phyloP scores from a whole-genome alignment of 2,797 vertebrate species.

The Ceryle rudis region DNA sequence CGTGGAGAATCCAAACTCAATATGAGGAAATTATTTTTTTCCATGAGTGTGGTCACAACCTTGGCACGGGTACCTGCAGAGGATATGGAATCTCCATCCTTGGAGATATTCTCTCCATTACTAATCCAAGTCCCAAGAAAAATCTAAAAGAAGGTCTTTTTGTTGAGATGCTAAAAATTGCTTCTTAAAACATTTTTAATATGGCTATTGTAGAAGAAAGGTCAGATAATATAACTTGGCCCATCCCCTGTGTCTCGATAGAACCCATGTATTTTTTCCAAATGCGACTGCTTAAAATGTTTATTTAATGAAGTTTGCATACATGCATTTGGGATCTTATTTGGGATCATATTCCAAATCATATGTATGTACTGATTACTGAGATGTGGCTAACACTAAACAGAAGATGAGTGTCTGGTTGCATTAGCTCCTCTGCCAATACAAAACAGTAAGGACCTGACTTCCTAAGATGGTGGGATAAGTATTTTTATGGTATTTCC shows the following conservation, averaged over 20 bases:
- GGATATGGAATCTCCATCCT: background rate
- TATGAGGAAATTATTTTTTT: background rate
- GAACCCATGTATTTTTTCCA: background rate
- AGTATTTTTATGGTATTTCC: background rate
- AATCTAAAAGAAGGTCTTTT: background rate
- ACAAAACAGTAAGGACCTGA: background rate
- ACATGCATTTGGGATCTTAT: background rate
- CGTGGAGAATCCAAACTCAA: background rate
- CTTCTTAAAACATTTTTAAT: background rate
- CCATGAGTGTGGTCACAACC: fast-evolving
- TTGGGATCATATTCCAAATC: background rate
- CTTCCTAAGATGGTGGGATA: background rate
- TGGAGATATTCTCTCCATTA: background rate
- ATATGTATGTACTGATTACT: background rate
- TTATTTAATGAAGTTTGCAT: background rate
- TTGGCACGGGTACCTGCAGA: background rate
- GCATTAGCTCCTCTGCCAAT: background rate
- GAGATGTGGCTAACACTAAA: background rate
- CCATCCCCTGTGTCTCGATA: background rate
- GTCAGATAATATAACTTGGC: background rate
- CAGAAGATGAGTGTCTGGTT: background rate
- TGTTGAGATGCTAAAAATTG: background rate
- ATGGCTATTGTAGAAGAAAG: background rate
- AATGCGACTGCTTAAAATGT: background rate
- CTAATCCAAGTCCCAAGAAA: background rate